Evolutionary conservation across 2,888 invertebrate genomes (phyloP).

Genomic region (Epirrhoe alternata): DNA sequence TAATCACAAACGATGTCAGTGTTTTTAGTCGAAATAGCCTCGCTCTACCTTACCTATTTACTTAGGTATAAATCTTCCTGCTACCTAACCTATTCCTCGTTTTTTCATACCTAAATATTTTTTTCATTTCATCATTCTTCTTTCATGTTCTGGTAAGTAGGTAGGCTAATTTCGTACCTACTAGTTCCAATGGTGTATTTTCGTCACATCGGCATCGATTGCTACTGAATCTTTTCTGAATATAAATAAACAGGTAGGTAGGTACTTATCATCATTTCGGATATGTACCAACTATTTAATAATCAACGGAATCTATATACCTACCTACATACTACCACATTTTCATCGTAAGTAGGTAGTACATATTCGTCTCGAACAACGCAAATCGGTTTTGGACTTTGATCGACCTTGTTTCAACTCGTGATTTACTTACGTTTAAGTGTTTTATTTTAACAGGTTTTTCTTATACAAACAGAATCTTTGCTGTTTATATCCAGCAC

Average conservation of each 20-base stretch:
- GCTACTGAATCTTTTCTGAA: not conserved
- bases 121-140: too few species aligned
- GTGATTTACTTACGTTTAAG: slow-evolving; percentile 20
- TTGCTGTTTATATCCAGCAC: slow-evolving; percentile 9
- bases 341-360: too few species aligned
- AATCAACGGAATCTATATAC: too few species aligned
- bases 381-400: slow-evolving; percentile 67
- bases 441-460: slow-evolving; percentile 34
- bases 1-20: too few species aligned
- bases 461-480: slow-evolving; percentile 31
- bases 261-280: not conserved
- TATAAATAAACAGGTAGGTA: not conserved
- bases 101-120: too few species aligned
- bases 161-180: not conserved
- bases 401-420: slow-evolving; percentile 66
- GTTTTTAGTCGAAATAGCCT: too few species aligned
- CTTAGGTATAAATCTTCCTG: too few species aligned
- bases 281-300: too few species aligned
- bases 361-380: slow-evolving; percentile 23
- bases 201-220: not conserved
- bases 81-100: too few species aligned
- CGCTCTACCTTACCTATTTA: too few species aligned
- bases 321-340: not conserved
- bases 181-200: not conserved
- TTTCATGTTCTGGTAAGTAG: too few species aligned